These are phyloP conservation scores for Torymus auratus DNA, from an alignment of 2,888 invertebrate genomes.

Conservation along the genomic window DNA sequence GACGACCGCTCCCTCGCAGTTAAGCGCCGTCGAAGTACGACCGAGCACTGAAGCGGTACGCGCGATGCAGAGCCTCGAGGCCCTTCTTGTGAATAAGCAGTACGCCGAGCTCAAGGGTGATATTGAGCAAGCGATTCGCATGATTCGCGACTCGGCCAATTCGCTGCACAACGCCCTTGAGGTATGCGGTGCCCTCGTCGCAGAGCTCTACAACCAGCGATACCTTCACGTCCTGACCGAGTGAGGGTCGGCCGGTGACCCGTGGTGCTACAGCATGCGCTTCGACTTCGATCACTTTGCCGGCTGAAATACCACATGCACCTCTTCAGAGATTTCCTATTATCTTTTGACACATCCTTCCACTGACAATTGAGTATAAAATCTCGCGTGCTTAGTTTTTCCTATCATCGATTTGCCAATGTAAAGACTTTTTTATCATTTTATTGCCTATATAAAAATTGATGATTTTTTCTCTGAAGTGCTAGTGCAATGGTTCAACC, in stretches of 20 bases:
- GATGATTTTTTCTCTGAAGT: too few relatives aligned
- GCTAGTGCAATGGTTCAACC: too few relatives aligned
- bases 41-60: constrained; percentile 76
- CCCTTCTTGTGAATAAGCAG: constrained; percentile 74
- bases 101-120: constrained; percentile 75
- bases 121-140: constrained; percentile 75
- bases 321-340: too few relatives aligned
- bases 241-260: constrained; percentile 56
- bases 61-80: constrained; percentile 75
- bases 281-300: constrained; percentile 57
- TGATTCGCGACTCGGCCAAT: constrained; percentile 79
- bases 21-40: constrained; percentile 68
- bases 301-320: constrained; percentile 6
- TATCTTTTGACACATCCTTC: too few relatives aligned
- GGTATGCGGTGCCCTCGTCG: constrained; percentile 77
- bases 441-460: too few relatives aligned
- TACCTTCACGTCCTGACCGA: constrained; percentile 73
- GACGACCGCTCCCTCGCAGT: not conserved
- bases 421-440: too few relatives aligned
- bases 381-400: too few relatives aligned
- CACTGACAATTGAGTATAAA: too few relatives aligned
- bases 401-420: too few relatives aligned
- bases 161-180: constrained; percentile 79
- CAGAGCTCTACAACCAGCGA: constrained; percentile 77
- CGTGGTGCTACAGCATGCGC: constrained; percentile 35